Conservation (phyloP, 64 coral and sea anemone species). For the Platygyra sinensis region DNA sequence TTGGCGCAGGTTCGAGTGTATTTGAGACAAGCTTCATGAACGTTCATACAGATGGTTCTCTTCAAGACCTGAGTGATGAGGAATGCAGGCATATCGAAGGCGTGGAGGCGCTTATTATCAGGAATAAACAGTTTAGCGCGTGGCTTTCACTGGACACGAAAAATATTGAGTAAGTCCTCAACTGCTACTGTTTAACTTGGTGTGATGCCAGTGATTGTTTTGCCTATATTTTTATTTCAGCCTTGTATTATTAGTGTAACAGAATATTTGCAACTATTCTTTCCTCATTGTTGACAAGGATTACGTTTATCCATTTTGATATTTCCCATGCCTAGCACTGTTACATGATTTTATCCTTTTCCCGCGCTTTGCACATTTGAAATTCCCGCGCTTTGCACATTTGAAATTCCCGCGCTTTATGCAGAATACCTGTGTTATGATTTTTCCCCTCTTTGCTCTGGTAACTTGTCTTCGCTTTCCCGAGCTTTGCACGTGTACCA, state of each 20-base stretch:
- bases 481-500: background rate
- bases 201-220: background rate
- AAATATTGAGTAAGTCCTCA: slow-evolving; percentile 55
- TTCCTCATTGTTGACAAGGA: no score
- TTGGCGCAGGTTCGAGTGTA: slow-evolving; percentile 23
- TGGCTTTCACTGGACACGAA: slow-evolving; percentile 41
- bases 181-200: background rate
- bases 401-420: no score
- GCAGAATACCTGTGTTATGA: no score
- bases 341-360: no score
- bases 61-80: slow-evolving; percentile 40
- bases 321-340: no score
- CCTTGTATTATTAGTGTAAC: no score
- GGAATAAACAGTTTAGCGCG: slow-evolving; percentile 53
- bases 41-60: slow-evolving; percentile 1
- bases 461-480: background rate
- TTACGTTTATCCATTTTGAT: no score
- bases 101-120: slow-evolving; percentile 6
- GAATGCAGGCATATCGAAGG: slow-evolving; percentile 39
- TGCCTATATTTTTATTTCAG: background rate
- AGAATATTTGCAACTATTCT: no score
- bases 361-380: no score
- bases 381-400: no score
- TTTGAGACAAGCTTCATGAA: slow-evolving; percentile 41
- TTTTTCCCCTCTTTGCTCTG: no score